Percentiles rank a stretch among this genome's conserved stretches.
phyloP scores from a whole-genome alignment of 1,140 invertebrate species.

The Scaptomyza montana region DNA sequence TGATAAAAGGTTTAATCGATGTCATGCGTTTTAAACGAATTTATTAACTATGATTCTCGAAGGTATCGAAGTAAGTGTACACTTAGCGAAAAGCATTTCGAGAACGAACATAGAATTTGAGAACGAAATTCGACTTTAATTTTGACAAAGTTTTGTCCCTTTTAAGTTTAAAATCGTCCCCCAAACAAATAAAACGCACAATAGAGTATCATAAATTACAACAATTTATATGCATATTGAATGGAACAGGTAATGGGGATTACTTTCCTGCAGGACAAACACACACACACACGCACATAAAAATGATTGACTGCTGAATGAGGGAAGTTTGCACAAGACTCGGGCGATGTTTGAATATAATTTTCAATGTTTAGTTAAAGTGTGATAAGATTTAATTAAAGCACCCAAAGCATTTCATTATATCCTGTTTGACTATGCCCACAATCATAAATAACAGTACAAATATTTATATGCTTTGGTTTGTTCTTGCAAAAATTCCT shows the following conservation, averaged over 20 bases:
- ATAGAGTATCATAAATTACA: background rate
- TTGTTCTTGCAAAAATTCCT: constrained; percentile 51
- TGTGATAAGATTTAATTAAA: constrained; percentile 39
- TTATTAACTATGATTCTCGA: constrained; percentile 1
- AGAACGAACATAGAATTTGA: no score
- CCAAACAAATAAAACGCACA: no score
- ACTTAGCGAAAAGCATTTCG: no score
- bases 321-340: background rate
- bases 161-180: background rate
- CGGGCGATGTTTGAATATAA: constrained; percentile 11
- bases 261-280: background rate
- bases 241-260: background rate
- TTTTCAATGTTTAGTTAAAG: constrained; percentile 17
- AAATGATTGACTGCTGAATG: background rate
- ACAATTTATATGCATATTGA: background rate
- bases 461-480: constrained; percentile 48
- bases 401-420: constrained; percentile 36
- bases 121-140: no score
- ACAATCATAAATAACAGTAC: constrained; percentile 43
- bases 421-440: constrained; percentile 33
- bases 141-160: no score
- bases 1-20: background rate
- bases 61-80: background rate
- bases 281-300: background rate
- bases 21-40: background rate